phyloP scores from a whole-genome alignment of 2,888 invertebrate genomes.

The Drosophila pseudotalamancana region DNA sequence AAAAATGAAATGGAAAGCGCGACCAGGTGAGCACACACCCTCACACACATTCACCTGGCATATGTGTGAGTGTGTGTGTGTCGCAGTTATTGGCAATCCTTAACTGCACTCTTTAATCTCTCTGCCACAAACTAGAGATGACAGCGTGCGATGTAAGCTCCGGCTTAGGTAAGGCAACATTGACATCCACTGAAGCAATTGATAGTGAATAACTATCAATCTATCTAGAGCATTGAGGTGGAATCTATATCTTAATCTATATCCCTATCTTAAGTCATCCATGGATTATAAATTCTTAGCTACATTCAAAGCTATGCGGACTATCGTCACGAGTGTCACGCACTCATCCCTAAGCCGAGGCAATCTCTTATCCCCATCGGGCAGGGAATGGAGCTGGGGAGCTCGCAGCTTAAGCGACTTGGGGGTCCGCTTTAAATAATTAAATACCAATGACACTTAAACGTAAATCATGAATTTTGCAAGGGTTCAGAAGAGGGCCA shows the following conservation, averaged over 20 bases:
- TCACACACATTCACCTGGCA: neutral
- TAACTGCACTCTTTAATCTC: slow-evolving; percentile 21
- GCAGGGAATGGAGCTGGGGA: slow-evolving; percentile 1
- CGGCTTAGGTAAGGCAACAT: too few relatives aligned
- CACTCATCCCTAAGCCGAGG: slow-evolving; percentile 20
- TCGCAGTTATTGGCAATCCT: slow-evolving; percentile 44
- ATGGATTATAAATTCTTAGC: too few relatives aligned
- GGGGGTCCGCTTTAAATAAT: slow-evolving; percentile 68
- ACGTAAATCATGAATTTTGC: slow-evolving; percentile 80
- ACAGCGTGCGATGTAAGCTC: slow-evolving; percentile 18
- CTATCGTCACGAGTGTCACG: neutral
- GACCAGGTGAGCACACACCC: slow-evolving; percentile 42
- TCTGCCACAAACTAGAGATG: slow-evolving; percentile 7
- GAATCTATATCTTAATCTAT: too few relatives aligned
- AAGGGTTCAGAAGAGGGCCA: slow-evolving; percentile 42
- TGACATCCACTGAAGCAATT: too few relatives aligned
- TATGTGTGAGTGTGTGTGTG: slow-evolving; percentile 27
- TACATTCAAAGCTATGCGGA: neutral
- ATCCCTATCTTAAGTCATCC: too few relatives aligned
- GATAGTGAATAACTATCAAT: too few relatives aligned
- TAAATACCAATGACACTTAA: slow-evolving; percentile 77
- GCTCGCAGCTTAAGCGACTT: slow-evolving; percentile 60
- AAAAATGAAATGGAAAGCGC: slow-evolving; percentile 71
- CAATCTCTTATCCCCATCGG: slow-evolving; percentile 29
- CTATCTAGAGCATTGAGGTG: too few relatives aligned